Conservation (phyloP, 2,113 vertebrate genomes). For the Kryptolebias marmoratus region DNA sequence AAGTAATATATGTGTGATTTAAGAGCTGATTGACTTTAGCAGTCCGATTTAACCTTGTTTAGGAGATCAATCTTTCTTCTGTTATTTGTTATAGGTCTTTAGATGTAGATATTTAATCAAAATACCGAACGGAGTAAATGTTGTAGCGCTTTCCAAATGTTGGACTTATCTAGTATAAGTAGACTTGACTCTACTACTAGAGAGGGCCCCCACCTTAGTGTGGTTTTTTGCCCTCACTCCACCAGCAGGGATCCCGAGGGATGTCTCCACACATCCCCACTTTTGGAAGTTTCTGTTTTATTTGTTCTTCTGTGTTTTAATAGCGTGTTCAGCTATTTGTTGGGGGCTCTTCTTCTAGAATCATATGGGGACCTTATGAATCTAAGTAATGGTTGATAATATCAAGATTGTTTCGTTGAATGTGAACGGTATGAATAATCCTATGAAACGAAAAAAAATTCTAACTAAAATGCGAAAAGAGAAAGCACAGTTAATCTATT, state of each 20-base stretch:
- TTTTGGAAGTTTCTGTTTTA: background rate
- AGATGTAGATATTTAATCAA: too few species aligned
- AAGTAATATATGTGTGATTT: too few species aligned
- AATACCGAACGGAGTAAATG: too few species aligned
- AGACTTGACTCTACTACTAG: background rate
- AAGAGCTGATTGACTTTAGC: too few species aligned
- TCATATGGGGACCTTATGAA: fast-evolving
- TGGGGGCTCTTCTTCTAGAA: too few species aligned
- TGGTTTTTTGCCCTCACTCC: background rate
- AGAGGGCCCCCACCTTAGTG: background rate
- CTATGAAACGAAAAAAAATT: background rate
- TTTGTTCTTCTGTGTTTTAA: background rate
- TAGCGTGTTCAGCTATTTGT: background rate
- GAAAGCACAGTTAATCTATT: background rate
- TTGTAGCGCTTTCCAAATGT: background rate
- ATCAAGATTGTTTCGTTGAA: conserved; percentile 1
- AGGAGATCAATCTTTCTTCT: too few species aligned
- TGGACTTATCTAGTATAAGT: background rate
- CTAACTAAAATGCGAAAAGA: background rate
- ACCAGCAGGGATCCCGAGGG: conserved; percentile 1
- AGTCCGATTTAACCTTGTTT: too few species aligned
- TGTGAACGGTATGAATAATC: background rate
- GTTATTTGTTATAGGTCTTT: too few species aligned
- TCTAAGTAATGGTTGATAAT: background rate
- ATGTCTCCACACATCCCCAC: background rate